A percentile compares a stretch with the other conserved stretches of the same genome.
These are phyloP conservation scores for Spermophilus dauricus DNA, from an alignment of 2,113 vertebrate genomes.

Conservation along the genomic window DNA sequence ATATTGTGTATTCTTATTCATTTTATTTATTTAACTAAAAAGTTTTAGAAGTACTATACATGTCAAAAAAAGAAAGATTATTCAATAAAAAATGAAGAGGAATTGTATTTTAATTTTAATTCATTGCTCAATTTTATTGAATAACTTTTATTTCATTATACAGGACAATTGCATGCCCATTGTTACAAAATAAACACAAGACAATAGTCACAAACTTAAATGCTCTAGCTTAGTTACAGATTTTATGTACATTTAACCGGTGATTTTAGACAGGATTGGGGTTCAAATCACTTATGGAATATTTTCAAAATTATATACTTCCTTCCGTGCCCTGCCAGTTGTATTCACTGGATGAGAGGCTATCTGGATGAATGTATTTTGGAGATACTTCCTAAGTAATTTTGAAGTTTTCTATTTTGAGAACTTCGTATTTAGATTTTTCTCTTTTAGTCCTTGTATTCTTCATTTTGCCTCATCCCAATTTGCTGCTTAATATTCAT, in stretches of 20 bases:
- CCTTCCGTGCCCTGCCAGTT: neutral
- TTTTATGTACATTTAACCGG: neutral
- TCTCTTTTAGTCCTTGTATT: neutral
- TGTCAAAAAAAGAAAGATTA: slow-evolving; percentile 22
- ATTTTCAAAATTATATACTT: neutral
- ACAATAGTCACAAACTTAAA: neutral
- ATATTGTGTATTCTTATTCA: neutral
- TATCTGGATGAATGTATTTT: neutral
- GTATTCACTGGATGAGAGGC: neutral
- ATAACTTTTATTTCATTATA: slow-evolving; percentile 30
- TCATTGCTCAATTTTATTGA: neutral
- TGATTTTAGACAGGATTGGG: neutral
- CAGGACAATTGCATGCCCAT: neutral
- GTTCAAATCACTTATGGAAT: neutral
- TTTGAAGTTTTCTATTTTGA: neutral
- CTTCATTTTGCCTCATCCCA: neutral
- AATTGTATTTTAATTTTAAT: slow-evolving; percentile 20
- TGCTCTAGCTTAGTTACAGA: neutral
- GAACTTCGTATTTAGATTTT: neutral
- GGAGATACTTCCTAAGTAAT: neutral
- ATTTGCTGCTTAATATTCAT: neutral
- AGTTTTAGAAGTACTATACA: neutral
- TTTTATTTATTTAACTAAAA: slow-evolving; percentile 25
- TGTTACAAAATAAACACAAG: slow-evolving; percentile 16
- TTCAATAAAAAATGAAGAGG: neutral